Percentiles rank a stretch among this genome's conserved stretches.
These are phyloP conservation scores for Psittacula derbiana DNA, from an alignment of 2,797 vertebrate genomes.

Conservation along the genomic window DNA sequence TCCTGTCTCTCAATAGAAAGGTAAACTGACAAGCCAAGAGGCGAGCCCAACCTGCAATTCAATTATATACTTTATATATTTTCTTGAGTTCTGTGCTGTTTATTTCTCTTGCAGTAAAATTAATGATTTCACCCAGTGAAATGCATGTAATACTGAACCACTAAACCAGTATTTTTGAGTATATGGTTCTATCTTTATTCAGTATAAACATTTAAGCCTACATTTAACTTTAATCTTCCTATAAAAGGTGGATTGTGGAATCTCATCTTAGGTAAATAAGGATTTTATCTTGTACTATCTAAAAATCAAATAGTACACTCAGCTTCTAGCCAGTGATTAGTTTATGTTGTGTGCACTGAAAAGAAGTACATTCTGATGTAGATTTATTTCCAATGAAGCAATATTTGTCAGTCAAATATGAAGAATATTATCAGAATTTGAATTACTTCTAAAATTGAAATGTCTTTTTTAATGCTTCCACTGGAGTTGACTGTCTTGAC, in stretches of 20 bases:
- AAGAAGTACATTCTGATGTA: background rate
- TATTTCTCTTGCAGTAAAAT: background rate
- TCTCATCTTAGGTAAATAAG: background rate
- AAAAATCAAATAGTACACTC: background rate
- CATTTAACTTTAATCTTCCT: background rate
- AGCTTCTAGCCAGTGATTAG: background rate
- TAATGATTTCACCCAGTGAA: background rate
- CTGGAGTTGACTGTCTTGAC: background rate
- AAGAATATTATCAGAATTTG: background rate
- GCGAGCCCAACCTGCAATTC: background rate
- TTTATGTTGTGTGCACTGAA: background rate
- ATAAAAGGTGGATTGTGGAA: background rate
- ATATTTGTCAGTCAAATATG: background rate
- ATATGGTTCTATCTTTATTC: background rate
- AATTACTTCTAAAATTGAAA: background rate
- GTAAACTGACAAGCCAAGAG: background rate
- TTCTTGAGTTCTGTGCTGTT: background rate
- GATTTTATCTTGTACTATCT: background rate
- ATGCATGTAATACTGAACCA: background rate
- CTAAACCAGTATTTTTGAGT: background rate
- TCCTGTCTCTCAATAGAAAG: background rate
- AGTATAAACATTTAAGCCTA: background rate
- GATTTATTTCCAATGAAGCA: background rate
- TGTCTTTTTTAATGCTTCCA: background rate
- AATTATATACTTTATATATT: background rate